These are phyloP conservation scores for Pampusana beccarii DNA, from an alignment of 2,113 vertebrate species.

Conservation along the genomic window DNA sequence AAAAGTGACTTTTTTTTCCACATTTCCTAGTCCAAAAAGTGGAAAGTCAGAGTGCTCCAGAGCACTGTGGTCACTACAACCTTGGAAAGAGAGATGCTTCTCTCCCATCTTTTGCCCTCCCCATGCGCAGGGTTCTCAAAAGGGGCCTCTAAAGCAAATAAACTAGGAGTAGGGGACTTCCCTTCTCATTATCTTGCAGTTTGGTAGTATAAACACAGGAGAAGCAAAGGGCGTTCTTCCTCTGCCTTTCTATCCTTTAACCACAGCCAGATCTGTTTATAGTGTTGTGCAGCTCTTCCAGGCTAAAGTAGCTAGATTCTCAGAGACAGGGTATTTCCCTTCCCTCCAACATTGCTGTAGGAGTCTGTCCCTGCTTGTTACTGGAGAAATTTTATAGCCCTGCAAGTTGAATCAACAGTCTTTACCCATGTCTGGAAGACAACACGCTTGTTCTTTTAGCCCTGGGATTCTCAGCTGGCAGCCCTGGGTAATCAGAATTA, in stretches of 20 bases:
- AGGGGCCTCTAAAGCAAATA: background rate
- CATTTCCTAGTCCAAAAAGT: background rate
- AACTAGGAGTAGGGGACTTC: background rate
- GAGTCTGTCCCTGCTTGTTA: slow-evolving; percentile 52
- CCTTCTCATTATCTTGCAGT: background rate
- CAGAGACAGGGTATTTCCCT: slow-evolving; percentile 50
- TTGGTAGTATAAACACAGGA: background rate
- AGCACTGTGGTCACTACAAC: background rate
- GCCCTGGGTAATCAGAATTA: background rate
- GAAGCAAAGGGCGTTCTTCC: background rate
- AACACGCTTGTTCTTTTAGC: slow-evolving; percentile 12
- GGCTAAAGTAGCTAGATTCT: slow-evolving; percentile 44
- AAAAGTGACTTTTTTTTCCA: background rate
- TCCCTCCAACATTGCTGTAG: slow-evolving; percentile 34
- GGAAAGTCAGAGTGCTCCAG: background rate
- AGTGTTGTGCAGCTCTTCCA: background rate
- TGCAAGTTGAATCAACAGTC: slow-evolving; percentile 28
- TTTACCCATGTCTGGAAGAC: slow-evolving; percentile 4
- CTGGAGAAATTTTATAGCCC: slow-evolving; percentile 19
- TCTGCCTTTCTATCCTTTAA: background rate
- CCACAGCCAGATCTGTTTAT: background rate
- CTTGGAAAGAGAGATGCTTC: background rate
- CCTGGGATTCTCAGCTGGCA: background rate
- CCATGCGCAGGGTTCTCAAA: background rate
- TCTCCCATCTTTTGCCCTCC: background rate